Base-by-base conservation (phyloP, 2,888 invertebrate genomes). In the Liopterus haemorrhoidalis region DNA sequence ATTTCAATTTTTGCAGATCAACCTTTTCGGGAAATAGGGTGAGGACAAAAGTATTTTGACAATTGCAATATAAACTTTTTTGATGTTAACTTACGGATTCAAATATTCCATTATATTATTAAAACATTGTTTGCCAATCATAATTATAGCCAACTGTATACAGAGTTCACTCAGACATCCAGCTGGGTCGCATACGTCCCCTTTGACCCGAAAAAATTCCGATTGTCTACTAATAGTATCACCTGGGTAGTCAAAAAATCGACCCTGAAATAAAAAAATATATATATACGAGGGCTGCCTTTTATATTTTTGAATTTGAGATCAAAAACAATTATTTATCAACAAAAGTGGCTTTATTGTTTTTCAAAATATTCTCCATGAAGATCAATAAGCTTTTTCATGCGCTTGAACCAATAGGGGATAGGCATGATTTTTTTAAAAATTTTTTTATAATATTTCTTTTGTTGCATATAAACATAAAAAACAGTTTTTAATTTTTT, bases 41-140 rank as follows among this genome's bases (percentile, higher is more conserved):
- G n/a, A n/a, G n/a, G n/a, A n/a, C n/a, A n/a, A n/a, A n/a, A n/a
- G n/a, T n/a, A n/a, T n/a, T n/a, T n/a, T n/a, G n/a, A 8, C 16
- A 9, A 6, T 2, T 51, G 57, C 27, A 49, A 44, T 16, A 43
- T 5, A 36, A 22, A 30, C 20, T 20, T 1, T 22, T n/a, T n/a
- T n/a, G n/a, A n/a, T n/a, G n/a, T 14, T 41, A 53, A 77, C 85
- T 78, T 67, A 88, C 81, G 95, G 94, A 62, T 86, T 82, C 37
- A 91, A 75, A 36, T 95, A 78, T 67, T 96, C 95, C 54, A 93
- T 76, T 58, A 92, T 82, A 67, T 94, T 95, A 63, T 92, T 95
- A 69, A 91, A 82, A 54, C 88, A 79, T 65, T 96, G 95, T 62
- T 95, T 95, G 18, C 94, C 95, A 32, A 94, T 82, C 91, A 94